Evolutionary conservation across 2,797 vertebrate genomes (phyloP).

Genomic region (Spinibarbus caldwelli): DNA sequence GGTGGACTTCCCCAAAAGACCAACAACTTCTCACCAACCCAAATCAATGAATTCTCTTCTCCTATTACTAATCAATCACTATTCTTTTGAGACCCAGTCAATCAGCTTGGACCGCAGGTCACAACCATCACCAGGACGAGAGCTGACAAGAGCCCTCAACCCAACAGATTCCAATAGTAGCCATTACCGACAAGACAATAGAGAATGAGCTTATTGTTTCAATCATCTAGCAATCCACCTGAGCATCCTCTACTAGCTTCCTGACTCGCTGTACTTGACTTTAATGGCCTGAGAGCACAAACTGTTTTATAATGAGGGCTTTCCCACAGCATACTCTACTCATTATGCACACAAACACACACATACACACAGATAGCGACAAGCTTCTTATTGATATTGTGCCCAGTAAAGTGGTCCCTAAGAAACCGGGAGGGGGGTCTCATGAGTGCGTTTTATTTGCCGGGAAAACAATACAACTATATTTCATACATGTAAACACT

Average conservation of each 20-base stretch:
- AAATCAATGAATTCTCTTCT: constrained; percentile 52
- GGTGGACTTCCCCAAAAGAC: background rate
- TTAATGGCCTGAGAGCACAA: constrained; percentile 56
- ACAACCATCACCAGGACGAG: constrained; percentile 41
- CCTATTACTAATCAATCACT: constrained; percentile 49
- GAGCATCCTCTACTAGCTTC: constrained; percentile 29
- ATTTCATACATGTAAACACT: constrained; percentile 29
- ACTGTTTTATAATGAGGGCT: constrained; percentile 60
- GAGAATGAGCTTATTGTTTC: constrained; percentile 59
- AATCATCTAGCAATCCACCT: constrained; percentile 49
- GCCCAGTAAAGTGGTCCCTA: constrained; percentile 62
- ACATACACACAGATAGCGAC: constrained; percentile 44
- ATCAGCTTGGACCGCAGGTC: constrained; percentile 37
- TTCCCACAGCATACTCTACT: constrained; percentile 56
- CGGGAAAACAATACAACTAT: constrained; percentile 50
- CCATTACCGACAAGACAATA: constrained; percentile 52
- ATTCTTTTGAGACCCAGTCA: constrained; percentile 50
- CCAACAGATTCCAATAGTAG: constrained; percentile 45
- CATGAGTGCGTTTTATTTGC: constrained; percentile 54
- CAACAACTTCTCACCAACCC: constrained; percentile 24
- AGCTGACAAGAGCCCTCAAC: constrained; percentile 40
- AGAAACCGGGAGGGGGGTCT: constrained; percentile 53
- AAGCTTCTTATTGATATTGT: constrained; percentile 56
- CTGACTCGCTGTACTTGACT: constrained; percentile 49
- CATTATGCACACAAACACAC: constrained; percentile 53